phyloP scores from a whole-genome alignment of 2,113 vertebrate species.

The Miniopterus natalensis region DNA sequence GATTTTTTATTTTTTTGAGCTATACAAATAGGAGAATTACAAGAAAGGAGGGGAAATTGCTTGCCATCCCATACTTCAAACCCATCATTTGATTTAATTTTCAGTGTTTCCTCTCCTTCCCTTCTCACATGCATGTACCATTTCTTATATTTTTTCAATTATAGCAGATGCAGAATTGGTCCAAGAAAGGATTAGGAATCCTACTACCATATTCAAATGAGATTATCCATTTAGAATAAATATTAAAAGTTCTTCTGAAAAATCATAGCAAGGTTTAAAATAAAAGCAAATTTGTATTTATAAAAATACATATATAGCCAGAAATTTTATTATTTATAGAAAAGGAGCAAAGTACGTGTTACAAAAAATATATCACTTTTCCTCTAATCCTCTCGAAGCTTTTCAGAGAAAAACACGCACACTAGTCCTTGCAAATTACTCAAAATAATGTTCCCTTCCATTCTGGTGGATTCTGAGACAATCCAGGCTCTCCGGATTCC shows the following conservation, averaged over 20 bases:
- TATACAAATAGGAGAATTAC: background rate
- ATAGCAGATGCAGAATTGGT: background rate
- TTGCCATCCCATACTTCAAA: background rate
- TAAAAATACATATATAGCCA: background rate
- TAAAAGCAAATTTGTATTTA: background rate
- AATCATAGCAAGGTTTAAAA: constrained; percentile 12
- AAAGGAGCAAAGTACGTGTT: constrained; percentile 10
- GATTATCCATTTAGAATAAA: constrained; percentile 3
- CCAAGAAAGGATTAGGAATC: background rate
- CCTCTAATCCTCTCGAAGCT: background rate
- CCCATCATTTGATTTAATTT: background rate
- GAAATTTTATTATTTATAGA: constrained; percentile 37
- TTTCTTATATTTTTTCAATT: background rate
- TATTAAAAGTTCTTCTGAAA: background rate
- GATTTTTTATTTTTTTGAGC: background rate
- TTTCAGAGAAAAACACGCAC: background rate
- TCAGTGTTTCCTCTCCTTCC: background rate
- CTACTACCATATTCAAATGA: background rate
- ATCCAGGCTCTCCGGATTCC: constrained; percentile 5
- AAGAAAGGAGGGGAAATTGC: background rate
- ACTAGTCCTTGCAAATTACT: constrained; percentile 22
- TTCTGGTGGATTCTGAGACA: constrained; percentile 44
- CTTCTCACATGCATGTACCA: background rate
- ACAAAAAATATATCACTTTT: constrained; percentile 31
- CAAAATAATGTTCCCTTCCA: constrained; percentile 14